Base-by-base conservation (phyloP, 2,113 vertebrate species). In the Neofelis nebulosa region DNA sequence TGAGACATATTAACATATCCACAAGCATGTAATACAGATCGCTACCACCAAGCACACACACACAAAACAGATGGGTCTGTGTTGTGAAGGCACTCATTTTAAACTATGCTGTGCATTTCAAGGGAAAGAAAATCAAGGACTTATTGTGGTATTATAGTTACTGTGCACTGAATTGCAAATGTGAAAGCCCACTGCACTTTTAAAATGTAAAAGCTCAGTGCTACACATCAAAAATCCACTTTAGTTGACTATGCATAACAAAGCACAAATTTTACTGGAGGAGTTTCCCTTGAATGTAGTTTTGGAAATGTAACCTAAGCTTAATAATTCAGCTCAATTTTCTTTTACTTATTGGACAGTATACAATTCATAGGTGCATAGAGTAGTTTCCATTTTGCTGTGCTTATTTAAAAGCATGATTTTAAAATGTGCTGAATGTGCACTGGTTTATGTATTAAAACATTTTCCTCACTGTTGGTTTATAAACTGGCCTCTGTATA, bases 101-200 rank as follows among this genome's bases (percentile, higher is more conserved):
- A 94, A 73, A 48, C 16, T 76, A 36, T 25, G 0, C 41, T 80
- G 41, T 79, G 52, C 11, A 78, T 96, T 94, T 97, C 69, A 88
- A 61, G 48, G 10, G 11, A 18, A 69, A 66, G 38, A 65, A 92
- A 90, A 71, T 73, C 50, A 89, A 38, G 82, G 25, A 65, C 15
- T 92, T 97, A 63, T 71, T 85, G 41, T 63, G 14, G 2, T 86
- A 87, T 94, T 97, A 63, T 57, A 93, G 55, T 66, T 95, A 73
- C 1, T 93, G 76, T 96, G 21, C 11, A 91, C 50, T 95, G 94
- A 96, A 93, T 90, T 95, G 63, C 87, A 93, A 97, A 97, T 57
- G 5, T 41, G 85, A 98, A 98, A 95, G 11, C 12, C 4, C 89
- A 71, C 16, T 82, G 27, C 9, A 65, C 66, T 96, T 97, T 92